phyloP scores from a whole-genome alignment of 30 jellyfish, hydroid and myxozoan genomes.

The Cassiopea andromeda region DNA sequence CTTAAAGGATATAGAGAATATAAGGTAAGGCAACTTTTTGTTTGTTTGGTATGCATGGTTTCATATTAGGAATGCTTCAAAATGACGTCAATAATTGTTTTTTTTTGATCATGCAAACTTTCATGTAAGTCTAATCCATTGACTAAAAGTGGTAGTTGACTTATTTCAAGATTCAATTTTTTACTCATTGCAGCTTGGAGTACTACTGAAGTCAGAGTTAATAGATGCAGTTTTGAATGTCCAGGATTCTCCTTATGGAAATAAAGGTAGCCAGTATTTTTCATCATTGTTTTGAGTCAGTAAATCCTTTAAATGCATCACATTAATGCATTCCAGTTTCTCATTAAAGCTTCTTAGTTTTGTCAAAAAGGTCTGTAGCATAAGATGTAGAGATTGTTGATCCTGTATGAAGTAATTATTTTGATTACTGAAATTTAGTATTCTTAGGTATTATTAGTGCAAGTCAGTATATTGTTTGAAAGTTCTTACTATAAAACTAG shows the following conservation, averaged over 20 bases:
- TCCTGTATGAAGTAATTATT: too few species aligned
- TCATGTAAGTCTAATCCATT: not conserved
- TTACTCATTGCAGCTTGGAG: conserved; percentile 12
- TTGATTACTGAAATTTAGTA: too few species aligned
- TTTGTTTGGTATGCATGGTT: not conserved
- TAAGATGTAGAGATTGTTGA: too few species aligned
- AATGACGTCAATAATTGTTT: too few species aligned
- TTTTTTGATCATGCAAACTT: not conserved
- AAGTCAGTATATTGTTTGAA: too few species aligned
- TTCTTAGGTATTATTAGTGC: too few species aligned
- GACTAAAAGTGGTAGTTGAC: not conserved
- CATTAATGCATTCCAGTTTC: too few species aligned
- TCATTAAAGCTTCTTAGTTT: too few species aligned
- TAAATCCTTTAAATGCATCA: too few species aligned
- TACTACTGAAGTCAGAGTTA: conserved; percentile 16
- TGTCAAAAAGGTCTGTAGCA: too few species aligned
- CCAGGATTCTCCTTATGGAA: conserved; percentile 23
- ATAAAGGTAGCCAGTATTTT: conserved; percentile 12
- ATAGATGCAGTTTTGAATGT: not conserved
- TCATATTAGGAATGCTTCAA: too few species aligned
- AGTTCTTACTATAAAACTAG: too few species aligned
- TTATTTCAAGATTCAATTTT: not conserved
- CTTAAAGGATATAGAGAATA: conserved; percentile 79
- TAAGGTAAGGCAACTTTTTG: conserved; percentile 63
- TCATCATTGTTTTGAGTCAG: not conserved